Conservation (phyloP, 2,797 vertebrate genomes). For the Darevskia mixta region DNA sequence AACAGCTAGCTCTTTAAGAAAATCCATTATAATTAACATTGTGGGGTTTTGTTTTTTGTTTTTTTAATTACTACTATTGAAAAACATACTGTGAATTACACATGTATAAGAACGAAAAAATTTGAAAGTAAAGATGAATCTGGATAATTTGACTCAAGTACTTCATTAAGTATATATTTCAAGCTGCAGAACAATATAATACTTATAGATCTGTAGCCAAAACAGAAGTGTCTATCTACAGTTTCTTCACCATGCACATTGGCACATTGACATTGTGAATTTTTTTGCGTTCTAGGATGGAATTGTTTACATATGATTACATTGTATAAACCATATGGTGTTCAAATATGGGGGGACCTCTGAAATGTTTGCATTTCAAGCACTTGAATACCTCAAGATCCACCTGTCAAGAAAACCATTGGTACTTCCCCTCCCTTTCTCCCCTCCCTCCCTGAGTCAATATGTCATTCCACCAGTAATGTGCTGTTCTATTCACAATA, state of each 20-base stretch:
- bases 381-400: too few relatives aligned
- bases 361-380: too few relatives aligned
- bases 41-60: too few relatives aligned
- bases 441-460: not conserved
- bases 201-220: not conserved
- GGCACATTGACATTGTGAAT: not conserved
- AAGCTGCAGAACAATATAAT: not conserved
- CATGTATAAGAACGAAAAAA: not conserved
- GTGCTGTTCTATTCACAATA: too few relatives aligned
- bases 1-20: not conserved
- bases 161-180: not conserved
- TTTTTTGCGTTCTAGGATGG: not conserved
- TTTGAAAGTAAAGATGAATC: not conserved
- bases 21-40: constrained; percentile 32
- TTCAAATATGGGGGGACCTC: too few relatives aligned
- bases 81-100: constrained; percentile 32
- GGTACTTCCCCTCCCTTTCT: not conserved
- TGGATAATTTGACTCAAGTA: not conserved
- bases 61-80: constrained; percentile 17
- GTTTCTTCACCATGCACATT: not conserved
- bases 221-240: not conserved
- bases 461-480: not conserved
- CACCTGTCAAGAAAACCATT: not conserved
- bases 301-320: not conserved
- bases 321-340: too few relatives aligned